A percentile compares a stretch with the other conserved stretches of the same genome.
Evolutionary conservation across 2,113 vertebrate genomes (phyloP).

Genomic region (Lycaon pictus): DNA sequence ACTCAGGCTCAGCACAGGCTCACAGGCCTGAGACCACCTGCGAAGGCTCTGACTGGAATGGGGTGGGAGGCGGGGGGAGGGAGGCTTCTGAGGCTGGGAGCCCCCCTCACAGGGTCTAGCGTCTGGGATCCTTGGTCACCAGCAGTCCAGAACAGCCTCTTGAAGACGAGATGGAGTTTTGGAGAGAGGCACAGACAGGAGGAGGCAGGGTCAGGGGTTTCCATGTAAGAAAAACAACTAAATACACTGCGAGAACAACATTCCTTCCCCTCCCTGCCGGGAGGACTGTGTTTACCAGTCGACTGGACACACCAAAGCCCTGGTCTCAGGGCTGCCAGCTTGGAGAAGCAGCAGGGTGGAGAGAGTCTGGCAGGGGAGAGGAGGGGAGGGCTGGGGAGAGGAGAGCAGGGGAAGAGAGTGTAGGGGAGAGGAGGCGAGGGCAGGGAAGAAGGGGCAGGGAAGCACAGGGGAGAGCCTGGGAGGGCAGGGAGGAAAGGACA

Average conservation of each 20-base stretch:
- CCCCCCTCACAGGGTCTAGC: fast-evolving
- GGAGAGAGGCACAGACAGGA: not conserved
- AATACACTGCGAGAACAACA: too few relatives aligned
- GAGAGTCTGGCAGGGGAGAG: not conserved
- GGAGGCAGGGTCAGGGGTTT: not conserved
- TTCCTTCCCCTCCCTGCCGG: too few relatives aligned
- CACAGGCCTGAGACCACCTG: not conserved
- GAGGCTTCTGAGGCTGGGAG: not conserved
- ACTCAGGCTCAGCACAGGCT: not conserved
- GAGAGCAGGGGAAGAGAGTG: fast-evolving
- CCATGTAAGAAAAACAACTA: not conserved
- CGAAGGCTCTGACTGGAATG: not conserved
- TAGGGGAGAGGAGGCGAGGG: fast-evolving
- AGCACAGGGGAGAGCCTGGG: not conserved
- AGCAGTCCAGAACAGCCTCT: not conserved
- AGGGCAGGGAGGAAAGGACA: not conserved
- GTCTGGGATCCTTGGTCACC: too few relatives aligned
- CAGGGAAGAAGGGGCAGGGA: not conserved
- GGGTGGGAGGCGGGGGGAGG: not conserved
- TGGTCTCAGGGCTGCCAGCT: not conserved
- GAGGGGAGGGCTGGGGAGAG: fast-evolving
- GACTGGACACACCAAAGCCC: not conserved
- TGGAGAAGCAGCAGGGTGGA: not conserved
- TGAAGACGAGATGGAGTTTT: not conserved
- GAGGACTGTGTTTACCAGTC: not conserved